phyloP scores from a whole-genome alignment of 2,113 vertebrate species.

The Callipepla squamata region DNA sequence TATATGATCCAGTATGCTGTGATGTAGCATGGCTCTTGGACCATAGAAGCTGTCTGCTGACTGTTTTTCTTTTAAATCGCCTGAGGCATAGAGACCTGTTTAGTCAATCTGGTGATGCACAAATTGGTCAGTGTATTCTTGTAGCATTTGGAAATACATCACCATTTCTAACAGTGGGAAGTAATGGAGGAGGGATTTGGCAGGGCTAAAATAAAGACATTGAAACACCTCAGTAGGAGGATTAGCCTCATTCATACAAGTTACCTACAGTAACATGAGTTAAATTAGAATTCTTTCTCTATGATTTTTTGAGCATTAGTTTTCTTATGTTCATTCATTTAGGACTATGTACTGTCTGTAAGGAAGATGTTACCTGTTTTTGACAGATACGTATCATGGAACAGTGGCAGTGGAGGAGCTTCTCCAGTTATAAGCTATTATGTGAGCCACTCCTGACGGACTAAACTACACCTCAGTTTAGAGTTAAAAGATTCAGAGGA shows the following conservation, averaged over 20 bases:
- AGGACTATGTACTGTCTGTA: neutral
- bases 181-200: neutral
- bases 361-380: neutral
- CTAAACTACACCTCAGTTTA: conserved; percentile 11
- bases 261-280: neutral
- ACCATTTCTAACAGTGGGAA: neutral
- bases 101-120: neutral
- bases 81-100: neutral
- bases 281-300: neutral
- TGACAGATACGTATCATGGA: neutral
- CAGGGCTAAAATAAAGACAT: neutral
- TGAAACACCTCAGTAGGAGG: neutral
- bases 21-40: neutral
- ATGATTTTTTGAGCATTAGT: neutral
- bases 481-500: neutral
- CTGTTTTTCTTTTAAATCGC: neutral
- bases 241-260: neutral
- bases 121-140: neutral
- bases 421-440: neutral
- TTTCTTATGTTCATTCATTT: neutral
- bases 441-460: neutral
- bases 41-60: neutral
- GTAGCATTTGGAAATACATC: neutral
- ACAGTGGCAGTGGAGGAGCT: neutral
- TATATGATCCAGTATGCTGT: neutral